Percentiles rank a stretch among this genome's conserved stretches.
Conservation (phyloP, 2,888 invertebrate species). For the Chaitophorus viminalis region DNA sequence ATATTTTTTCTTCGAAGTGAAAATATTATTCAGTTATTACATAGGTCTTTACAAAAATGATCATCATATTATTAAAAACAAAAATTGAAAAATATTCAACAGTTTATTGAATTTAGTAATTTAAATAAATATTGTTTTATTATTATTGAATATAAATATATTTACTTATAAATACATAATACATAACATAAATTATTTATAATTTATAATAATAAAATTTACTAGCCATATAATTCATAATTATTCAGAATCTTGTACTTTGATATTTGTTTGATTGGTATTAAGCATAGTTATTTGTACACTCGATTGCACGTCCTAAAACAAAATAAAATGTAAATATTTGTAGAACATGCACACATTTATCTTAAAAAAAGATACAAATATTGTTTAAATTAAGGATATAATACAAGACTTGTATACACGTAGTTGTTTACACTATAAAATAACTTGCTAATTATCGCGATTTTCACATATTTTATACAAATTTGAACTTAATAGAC, state of each 20-base stretch:
- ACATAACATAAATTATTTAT: conserved; percentile 9
- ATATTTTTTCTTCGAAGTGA: no score
- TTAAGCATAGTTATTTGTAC: conserved; percentile 35
- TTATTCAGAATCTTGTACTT: conserved; percentile 33
- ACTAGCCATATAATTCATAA: conserved; percentile 17
- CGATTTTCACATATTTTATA: no score
- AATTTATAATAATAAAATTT: conserved; percentile 1
- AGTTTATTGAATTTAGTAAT: conserved; percentile 32
- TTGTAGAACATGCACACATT: no score
- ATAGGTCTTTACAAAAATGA: no score
- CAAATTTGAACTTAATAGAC: no score
- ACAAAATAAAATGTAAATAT: not conserved
- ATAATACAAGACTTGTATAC: no score
- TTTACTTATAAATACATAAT: not conserved
- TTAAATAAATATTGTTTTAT: conserved; percentile 9
- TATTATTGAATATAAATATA: not conserved
- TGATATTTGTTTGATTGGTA: not conserved
- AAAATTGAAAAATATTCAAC: not conserved
- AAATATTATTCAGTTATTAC: no score
- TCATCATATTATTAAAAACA: not conserved
- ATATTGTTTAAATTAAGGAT: no score
- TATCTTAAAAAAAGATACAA: no score
- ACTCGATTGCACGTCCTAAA: conserved; percentile 41
- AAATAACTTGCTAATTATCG: no score
- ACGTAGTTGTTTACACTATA: no score